Evolutionary conservation across 2,797 vertebrate species (phyloP).

Genomic region (Parambassis ranga): DNA sequence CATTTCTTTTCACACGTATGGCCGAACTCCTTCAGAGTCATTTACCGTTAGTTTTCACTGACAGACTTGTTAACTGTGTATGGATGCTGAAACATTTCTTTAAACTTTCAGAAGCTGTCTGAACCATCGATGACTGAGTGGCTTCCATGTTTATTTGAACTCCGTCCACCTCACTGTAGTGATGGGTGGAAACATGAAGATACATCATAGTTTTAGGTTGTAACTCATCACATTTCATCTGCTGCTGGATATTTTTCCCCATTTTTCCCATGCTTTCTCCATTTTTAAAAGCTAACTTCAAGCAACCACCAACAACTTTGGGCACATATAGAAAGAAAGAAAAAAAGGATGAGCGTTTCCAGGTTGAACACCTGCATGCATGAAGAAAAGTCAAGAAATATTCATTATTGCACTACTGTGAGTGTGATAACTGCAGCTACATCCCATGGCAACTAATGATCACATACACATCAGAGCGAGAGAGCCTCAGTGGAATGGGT

Average conservation of each 20-base stretch:
- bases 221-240: too few relatives aligned
- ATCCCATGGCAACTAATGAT: slow-evolving; percentile 29
- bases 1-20: slow-evolving; percentile 39
- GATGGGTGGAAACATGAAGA: too few relatives aligned
- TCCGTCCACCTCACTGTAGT: background rate
- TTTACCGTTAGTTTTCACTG: slow-evolving; percentile 16
- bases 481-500: background rate
- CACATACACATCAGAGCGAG: slow-evolving; percentile 1
- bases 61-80: slow-evolving; percentile 23
- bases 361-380: too few relatives aligned
- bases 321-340: too few relatives aligned
- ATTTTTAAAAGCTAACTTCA: background rate
- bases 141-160: background rate
- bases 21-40: slow-evolving; percentile 11
- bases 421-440: too few relatives aligned
- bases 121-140: background rate
- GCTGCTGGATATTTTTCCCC: too few relatives aligned
- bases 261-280: too few relatives aligned
- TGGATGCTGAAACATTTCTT: slow-evolving; percentile 6
- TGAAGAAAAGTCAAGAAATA: too few relatives aligned
- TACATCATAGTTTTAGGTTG: too few relatives aligned
- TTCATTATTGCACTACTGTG: too few relatives aligned
- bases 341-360: too few relatives aligned
- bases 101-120: background rate
- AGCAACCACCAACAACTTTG: background rate